phyloP scores from a whole-genome alignment of 1,140 invertebrate species.

The Trachymyrmex septentrionalis region DNA sequence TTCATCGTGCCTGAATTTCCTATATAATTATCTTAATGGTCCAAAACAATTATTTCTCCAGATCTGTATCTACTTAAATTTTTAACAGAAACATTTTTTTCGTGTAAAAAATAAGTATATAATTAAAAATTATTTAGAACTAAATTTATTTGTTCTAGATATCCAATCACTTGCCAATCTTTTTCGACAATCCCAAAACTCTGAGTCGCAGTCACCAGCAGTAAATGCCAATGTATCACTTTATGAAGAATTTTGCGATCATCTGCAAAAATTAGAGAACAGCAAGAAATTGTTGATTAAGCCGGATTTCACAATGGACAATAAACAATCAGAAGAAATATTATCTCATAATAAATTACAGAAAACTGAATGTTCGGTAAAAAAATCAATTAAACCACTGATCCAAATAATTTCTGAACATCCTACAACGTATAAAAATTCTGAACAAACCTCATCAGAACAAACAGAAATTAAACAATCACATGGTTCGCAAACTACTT shows the following conservation, averaged over 20 bases:
- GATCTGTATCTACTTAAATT: no score
- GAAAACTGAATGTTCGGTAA: constrained; percentile 38
- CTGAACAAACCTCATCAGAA: neutral
- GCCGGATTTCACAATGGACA: constrained; percentile 37
- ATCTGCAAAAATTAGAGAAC: constrained; percentile 28
- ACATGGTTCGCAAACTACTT: neutral
- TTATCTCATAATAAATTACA: neutral
- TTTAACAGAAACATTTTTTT: no score
- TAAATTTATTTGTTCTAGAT: constrained; percentile 46
- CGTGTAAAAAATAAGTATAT: no score
- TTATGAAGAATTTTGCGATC: constrained; percentile 66
- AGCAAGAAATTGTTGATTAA: constrained; percentile 61
- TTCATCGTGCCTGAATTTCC: no score
- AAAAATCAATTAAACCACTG: constrained; percentile 46
- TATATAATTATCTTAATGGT: no score
- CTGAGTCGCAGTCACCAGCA: neutral
- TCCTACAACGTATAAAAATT: neutral
- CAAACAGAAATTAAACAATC: constrained; percentile 1
- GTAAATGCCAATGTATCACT: neutral
- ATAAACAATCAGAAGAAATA: constrained; percentile 21
- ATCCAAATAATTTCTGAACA: constrained; percentile 56
- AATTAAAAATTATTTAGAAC: neutral
- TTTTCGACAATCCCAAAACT: neutral
- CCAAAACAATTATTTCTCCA: no score
- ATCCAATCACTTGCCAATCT: constrained; percentile 42